Evolutionary conservation across 2,888 invertebrate genomes (phyloP).

Genomic region (Ernsta delagoae): DNA sequence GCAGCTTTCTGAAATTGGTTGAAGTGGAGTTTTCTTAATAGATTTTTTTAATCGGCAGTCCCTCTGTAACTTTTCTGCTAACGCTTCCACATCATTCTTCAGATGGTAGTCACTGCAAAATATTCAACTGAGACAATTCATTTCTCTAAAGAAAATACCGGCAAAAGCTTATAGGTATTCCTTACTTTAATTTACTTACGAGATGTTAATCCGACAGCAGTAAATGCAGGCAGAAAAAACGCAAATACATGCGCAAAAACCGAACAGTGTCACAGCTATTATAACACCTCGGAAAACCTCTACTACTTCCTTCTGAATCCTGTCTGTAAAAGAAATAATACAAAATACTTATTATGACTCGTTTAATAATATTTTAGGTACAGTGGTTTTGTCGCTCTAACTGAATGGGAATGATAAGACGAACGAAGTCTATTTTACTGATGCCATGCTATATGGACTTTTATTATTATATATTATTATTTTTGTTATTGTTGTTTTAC

Average conservation of each 20-base stretch:
- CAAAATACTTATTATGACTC: too few species aligned
- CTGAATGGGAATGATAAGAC: too few species aligned
- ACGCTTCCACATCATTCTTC: slow-evolving; percentile 56
- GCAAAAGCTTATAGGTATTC: too few species aligned
- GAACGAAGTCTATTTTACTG: too few species aligned
- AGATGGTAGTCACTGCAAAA: slow-evolving; percentile 57
- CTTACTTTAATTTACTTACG: slow-evolving; percentile 50
- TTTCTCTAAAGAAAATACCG: too few species aligned
- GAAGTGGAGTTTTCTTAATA: slow-evolving; percentile 40
- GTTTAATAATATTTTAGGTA: too few species aligned
- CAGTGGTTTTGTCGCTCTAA: too few species aligned
- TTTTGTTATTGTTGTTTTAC: too few species aligned
- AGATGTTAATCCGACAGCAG: slow-evolving; percentile 65
- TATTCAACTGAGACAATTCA: too few species aligned
- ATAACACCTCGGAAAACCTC: slow-evolving; percentile 61
- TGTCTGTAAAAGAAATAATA: slow-evolving; percentile 48
- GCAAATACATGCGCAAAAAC: slow-evolving; percentile 58
- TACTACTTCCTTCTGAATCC: slow-evolving; percentile 57
- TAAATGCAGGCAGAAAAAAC: slow-evolving; percentile 61
- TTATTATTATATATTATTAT: too few species aligned
- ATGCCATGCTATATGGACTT: too few species aligned
- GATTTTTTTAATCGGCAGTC: slow-evolving; percentile 52
- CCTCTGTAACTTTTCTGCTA: slow-evolving; percentile 59
- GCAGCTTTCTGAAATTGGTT: slow-evolving; percentile 58
- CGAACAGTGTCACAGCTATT: slow-evolving; percentile 59